Evolutionary conservation across 92 coral and sea anemone genomes (phyloP).

Genomic region (Epizoanthus ramosus): DNA sequence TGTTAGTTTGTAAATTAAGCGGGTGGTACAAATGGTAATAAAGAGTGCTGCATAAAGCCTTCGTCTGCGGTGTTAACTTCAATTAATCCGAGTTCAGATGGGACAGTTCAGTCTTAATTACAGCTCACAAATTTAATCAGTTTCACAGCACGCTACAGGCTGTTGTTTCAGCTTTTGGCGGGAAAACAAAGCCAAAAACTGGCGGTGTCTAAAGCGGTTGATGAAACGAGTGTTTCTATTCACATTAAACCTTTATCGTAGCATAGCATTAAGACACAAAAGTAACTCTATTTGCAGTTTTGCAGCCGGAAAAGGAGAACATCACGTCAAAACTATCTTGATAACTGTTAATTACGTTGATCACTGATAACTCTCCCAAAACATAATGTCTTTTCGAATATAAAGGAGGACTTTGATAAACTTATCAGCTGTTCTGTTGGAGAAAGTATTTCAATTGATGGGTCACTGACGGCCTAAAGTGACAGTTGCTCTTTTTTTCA

Average conservation of each 20-base stretch:
- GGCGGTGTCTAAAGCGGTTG: conserved; percentile 5
- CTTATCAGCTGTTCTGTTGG: conserved; percentile 11
- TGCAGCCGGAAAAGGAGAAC: background rate
- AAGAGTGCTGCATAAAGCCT: background rate
- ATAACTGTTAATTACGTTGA: too few species aligned
- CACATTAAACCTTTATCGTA: background rate
- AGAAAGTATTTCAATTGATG: too few species aligned
- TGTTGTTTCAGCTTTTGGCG: conserved; percentile 44
- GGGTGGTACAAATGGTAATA: background rate
- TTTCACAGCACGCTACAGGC: background rate
- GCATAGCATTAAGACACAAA: background rate
- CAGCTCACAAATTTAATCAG: conserved; percentile 8
- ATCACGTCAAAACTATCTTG: background rate
- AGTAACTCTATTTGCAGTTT: background rate
- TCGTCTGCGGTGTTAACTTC: background rate
- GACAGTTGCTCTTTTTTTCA: too few species aligned
- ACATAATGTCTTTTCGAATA: conserved; percentile 2
- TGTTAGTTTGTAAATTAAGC: background rate
- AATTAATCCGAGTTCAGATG: background rate
- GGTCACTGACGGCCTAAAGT: too few species aligned
- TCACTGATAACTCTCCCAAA: background rate
- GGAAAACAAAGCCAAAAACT: conserved; percentile 35
- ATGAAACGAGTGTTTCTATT: conserved; percentile 15
- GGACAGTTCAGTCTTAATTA: background rate
- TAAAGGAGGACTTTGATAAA: background rate